phyloP scores from a whole-genome alignment of 2,888 invertebrate species.

The Ischnura elegans region DNA sequence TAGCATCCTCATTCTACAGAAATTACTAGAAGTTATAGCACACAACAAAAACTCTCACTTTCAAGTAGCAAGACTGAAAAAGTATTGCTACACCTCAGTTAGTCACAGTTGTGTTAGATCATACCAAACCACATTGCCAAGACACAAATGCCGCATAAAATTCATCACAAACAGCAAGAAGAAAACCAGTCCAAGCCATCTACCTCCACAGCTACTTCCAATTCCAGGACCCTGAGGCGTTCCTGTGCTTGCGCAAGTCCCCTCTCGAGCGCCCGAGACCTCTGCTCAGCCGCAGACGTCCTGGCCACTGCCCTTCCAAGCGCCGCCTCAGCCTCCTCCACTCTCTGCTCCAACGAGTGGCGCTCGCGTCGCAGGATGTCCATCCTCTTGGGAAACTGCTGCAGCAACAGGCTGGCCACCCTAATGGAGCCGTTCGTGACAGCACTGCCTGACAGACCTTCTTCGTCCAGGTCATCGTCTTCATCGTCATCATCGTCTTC shows the following conservation, averaged over 20 bases:
- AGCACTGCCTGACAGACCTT: neutral
- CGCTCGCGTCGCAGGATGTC: constrained; percentile 73
- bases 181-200: neutral
- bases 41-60: neutral
- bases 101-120: neutral
- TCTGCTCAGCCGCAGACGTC: constrained; percentile 33
- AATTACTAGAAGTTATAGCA: neutral
- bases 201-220: constrained; percentile 60
- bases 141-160: neutral
- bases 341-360: constrained; percentile 72
- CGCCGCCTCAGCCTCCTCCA: constrained; percentile 70
- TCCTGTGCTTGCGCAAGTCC: constrained; percentile 45
- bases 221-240: constrained; percentile 32
- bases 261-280: constrained; percentile 28
- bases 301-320: constrained; percentile 21
- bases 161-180: neutral
- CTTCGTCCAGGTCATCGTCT: constrained; percentile 25
- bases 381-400: constrained; percentile 73
- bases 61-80: neutral
- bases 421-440: constrained; percentile 41
- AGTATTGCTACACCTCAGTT: neutral
- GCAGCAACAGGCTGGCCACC: constrained; percentile 71
- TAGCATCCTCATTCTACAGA: neutral
- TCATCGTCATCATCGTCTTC: constrained; percentile 18
- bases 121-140: neutral